A percentile compares a stretch with the other conserved stretches of the same genome.
phyloP scores from a whole-genome alignment of 2,888 invertebrate genomes.

The Mantis religiosa region DNA sequence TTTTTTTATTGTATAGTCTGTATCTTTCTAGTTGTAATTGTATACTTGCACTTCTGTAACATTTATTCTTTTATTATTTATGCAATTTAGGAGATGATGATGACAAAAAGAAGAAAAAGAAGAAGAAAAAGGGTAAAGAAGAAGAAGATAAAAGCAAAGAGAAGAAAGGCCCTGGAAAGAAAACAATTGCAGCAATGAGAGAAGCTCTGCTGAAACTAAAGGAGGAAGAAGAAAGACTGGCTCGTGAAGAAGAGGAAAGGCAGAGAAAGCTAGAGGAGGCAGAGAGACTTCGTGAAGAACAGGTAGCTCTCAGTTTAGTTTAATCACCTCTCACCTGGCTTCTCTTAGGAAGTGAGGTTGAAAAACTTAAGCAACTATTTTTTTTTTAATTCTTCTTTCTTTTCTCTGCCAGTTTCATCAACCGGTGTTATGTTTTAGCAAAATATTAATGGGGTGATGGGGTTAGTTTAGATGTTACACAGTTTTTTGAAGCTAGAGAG shows the following conservation, averaged over 20 bases:
- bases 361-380: too few species aligned
- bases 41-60: neutral
- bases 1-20: neutral
- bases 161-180: slow-evolving; percentile 63
- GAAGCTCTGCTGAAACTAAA: slow-evolving; percentile 82
- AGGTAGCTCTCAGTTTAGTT: slow-evolving; percentile 41
- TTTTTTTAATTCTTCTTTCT: too few species aligned
- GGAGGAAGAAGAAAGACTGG: slow-evolving; percentile 79
- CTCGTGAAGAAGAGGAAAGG: slow-evolving; percentile 76
- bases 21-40: slow-evolving; percentile 17
- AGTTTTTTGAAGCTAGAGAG: too few species aligned
- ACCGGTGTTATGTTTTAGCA: too few species aligned
- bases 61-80: neutral
- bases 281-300: slow-evolving; percentile 69
- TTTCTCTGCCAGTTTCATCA: too few species aligned
- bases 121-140: slow-evolving; percentile 38
- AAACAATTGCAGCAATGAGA: slow-evolving; percentile 86
- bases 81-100: slow-evolving; percentile 26
- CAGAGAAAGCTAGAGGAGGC: slow-evolving; percentile 69
- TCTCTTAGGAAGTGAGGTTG: too few species aligned
- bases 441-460: too few species aligned
- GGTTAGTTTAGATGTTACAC: too few species aligned
- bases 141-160: slow-evolving; percentile 40
- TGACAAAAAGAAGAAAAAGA: slow-evolving; percentile 36
- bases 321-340: too few species aligned